Evolutionary conservation across 2,888 invertebrate genomes (phyloP), one percentile per base, ranked within the genome.

Genomic region (Spicauda simplicius): DNA sequence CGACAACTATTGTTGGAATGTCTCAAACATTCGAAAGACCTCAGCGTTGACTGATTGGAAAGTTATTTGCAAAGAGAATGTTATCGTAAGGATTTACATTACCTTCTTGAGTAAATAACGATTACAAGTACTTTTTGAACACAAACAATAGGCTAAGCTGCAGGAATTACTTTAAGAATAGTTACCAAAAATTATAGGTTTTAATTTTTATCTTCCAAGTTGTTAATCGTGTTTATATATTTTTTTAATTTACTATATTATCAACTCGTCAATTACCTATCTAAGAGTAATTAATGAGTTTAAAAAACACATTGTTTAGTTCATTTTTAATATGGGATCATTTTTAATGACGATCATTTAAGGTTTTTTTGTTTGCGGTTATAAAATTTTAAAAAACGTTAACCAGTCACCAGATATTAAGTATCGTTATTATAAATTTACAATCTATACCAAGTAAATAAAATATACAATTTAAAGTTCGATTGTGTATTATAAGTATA

Each of bases 1-100:
- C 79, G 72, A 74, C 75, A 72, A 57, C 66, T 70, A 72, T 74
- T 73, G 70, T 70, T 69, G 68, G 61, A 71, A 56, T 68, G 61
- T 70, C 70, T 69, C 66, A 69, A 73, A 69, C 67, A 53, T 68
- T 68, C 53, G 62, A 68, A 68, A 68, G 45, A 63, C 53, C 68
- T 60, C 30, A 18, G 16, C 57, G 56, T 61, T 63, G 64, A 66
- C 62, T 61, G 70, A 62, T 69, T 66, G 70, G 69, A 71, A 72
- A 70, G 70, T 70, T 68, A 64, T 63, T 69, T 55, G 57, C 68
- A 67, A 66, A 69, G 71, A 59, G 54, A 72, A 55, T 69, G 64
- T 66, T 72, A 66, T 70, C 62, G 41, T 25, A 61, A 50, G 25
- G 50, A 61, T 56, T 19, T 56, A 52, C 25, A 30, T 45, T 59